These are phyloP conservation scores for Hipparchia semele DNA, from an alignment of 2,888 invertebrate genomes.

Conservation along the genomic window DNA sequence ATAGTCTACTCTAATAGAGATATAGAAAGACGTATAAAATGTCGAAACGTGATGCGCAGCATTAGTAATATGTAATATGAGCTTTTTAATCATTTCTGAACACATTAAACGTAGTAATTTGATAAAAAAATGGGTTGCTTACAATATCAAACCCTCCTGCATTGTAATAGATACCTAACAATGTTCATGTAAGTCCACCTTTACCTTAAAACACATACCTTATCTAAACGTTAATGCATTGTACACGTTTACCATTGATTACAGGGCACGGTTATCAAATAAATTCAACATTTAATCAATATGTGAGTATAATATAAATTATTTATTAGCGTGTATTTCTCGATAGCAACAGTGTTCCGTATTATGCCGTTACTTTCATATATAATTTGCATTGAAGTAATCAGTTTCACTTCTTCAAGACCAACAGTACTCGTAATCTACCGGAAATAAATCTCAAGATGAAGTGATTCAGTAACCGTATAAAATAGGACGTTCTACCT, in stretches of 20 bases:
- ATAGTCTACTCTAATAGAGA: too few relatives aligned
- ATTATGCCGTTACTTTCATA: constrained; percentile 11
- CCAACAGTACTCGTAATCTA: neutral
- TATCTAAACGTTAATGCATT: constrained; percentile 31
- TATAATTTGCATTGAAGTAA: constrained; percentile 19
- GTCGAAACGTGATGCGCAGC: too few relatives aligned
- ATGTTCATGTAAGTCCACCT: constrained; percentile 4
- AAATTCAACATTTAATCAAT: constrained; percentile 40
- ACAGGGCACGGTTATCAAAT: constrained; percentile 36
- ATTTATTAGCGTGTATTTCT: constrained; percentile 33
- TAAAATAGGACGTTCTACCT: too few relatives aligned
- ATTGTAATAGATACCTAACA: neutral
- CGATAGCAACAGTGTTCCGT: constrained; percentile 22
- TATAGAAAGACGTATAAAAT: too few relatives aligned
- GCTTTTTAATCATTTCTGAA: too few relatives aligned
- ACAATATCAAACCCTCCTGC: neutral
- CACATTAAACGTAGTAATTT: too few relatives aligned
- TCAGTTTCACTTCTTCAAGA: constrained; percentile 11
- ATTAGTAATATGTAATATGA: too few relatives aligned
- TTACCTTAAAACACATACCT: constrained; percentile 24
- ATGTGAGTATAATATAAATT: constrained; percentile 30
- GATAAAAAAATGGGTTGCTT: neutral
- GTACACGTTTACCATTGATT: constrained; percentile 33
- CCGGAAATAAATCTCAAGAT: neutral
- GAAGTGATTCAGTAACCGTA: neutral